A percentile compares a stretch with the other conserved stretches of the same genome.
Evolutionary conservation across 2,797 vertebrate genomes (phyloP).

Genomic region (Chelmon rostratus): DNA sequence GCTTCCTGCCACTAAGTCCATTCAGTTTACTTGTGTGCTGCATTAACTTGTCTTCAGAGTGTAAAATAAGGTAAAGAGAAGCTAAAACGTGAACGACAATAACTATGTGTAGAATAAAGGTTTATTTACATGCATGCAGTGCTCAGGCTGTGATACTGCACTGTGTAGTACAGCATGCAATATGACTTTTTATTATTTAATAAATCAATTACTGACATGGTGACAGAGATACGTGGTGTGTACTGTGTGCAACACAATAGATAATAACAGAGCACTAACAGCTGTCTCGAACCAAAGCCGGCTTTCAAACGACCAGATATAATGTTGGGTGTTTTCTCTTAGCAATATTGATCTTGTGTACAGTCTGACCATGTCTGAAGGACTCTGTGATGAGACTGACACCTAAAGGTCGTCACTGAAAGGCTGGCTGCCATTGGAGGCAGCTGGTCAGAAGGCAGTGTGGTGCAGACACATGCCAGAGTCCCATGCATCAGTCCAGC

Average conservation of each 20-base stretch:
- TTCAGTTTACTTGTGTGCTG: conserved; percentile 50
- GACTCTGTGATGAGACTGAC: conserved; percentile 60
- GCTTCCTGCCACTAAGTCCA: conserved; percentile 53
- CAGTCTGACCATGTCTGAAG: conserved; percentile 47
- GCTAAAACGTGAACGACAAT: conserved; percentile 23
- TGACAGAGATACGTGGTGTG: not conserved
- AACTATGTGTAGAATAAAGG: conserved; percentile 9
- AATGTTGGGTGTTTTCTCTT: conserved; percentile 45
- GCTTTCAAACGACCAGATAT: conserved; percentile 47
- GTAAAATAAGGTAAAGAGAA: conserved; percentile 41
- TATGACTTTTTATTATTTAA: conserved; percentile 9
- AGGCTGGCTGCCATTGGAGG: conserved; percentile 47
- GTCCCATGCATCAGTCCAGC: conserved; percentile 40
- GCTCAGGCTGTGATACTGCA: conserved; percentile 1
- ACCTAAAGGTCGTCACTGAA: conserved; percentile 60
- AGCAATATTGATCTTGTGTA: conserved; percentile 67
- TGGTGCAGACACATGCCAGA: conserved; percentile 32
- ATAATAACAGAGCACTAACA: conserved; percentile 35
- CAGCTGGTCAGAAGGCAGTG: conserved; percentile 35
- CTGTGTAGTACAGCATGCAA: not conserved
- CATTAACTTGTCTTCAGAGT: conserved; percentile 43
- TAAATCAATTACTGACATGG: not conserved
- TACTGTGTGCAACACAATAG: conserved; percentile 22
- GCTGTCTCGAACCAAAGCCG: conserved; percentile 27
- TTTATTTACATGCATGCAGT: conserved; percentile 21